Percentiles rank a stretch among this genome's conserved stretches.
phyloP scores from a whole-genome alignment of 2,888 invertebrate genomes.

The Pseudeuparius sepicola region DNA sequence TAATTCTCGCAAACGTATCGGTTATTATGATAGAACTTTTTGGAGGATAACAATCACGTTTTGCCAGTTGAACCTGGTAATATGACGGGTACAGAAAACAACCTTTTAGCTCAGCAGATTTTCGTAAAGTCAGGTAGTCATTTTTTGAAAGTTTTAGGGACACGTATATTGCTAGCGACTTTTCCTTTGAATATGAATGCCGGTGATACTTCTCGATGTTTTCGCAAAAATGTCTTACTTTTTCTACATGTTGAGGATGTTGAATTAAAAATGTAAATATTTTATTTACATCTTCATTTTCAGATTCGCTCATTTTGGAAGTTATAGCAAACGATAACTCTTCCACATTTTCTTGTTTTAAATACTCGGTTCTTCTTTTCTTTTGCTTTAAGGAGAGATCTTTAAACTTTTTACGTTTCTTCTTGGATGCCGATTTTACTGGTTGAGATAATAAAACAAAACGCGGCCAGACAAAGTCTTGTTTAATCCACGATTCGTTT shows the following conservation, averaged over 20 bases:
- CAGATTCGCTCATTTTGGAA: slow-evolving; percentile 3
- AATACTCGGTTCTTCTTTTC: slow-evolving; percentile 5
- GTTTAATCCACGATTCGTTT: slow-evolving; percentile 8
- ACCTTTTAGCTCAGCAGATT: slow-evolving; percentile 9
- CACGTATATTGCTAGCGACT: slow-evolving; percentile 8
- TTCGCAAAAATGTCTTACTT: slow-evolving; percentile 10
- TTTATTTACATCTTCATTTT: slow-evolving; percentile 8
- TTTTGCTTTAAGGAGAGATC: slow-evolving; percentile 7
- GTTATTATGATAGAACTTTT: slow-evolving; percentile 8
- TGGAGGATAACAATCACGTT: slow-evolving; percentile 9
- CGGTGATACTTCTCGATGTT: slow-evolving; percentile 8
- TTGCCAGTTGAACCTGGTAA: slow-evolving; percentile 8
- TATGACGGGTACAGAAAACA: slow-evolving; percentile 8
- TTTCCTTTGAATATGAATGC: slow-evolving; percentile 10
- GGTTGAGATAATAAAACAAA: slow-evolving; percentile 8
- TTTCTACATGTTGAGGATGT: slow-evolving; percentile 10
- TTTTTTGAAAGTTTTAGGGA: slow-evolving; percentile 10
- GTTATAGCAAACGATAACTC: slow-evolving; percentile 7
- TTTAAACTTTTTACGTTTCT: slow-evolving; percentile 7
- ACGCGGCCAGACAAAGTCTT: slow-evolving; percentile 8
- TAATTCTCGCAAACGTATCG: slow-evolving; percentile 9
- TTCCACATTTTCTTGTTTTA: slow-evolving; percentile 9
- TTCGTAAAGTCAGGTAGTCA: slow-evolving; percentile 9
- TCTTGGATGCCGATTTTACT: slow-evolving; percentile 4
- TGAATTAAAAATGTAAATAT: slow-evolving; percentile 4